A percentile compares a stretch with the other conserved stretches of the same genome.
Conservation (phyloP, 2,113 vertebrate genomes). For the Engraulis encrasicolus region DNA sequence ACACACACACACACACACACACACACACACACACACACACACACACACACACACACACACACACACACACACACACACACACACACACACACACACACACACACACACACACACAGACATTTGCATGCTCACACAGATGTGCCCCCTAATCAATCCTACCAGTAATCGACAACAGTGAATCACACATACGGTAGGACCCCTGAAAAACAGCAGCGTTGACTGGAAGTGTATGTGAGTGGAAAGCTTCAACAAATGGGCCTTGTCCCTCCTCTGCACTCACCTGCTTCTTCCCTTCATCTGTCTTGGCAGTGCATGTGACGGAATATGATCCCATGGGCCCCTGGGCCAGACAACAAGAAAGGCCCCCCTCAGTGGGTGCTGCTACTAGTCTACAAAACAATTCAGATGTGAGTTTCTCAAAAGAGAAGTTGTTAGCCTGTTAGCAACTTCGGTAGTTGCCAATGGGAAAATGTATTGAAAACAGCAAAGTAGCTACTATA, state of each 20-base stretch:
- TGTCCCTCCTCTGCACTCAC: neutral
- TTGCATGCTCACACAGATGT: conserved; percentile 20
- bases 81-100: neutral
- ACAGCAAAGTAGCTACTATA: no score
- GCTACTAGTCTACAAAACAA: no score
- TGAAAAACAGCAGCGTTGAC: conserved; percentile 32
- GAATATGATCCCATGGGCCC: no score
- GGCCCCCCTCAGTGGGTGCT: no score
- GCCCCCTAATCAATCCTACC: neutral
- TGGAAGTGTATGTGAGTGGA: conserved; percentile 48
- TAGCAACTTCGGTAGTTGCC: no score
- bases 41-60: no score
- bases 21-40: conserved; percentile 18
- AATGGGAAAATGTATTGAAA: no score
- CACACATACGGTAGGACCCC: conserved; percentile 37
- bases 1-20: neutral
- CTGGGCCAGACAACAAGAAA: no score
- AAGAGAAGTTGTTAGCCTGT: no score
- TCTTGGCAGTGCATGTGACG: neutral
- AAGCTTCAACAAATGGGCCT: neutral
- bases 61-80: neutral
- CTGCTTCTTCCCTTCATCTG: conserved; percentile 10
- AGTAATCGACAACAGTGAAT: conserved; percentile 54
- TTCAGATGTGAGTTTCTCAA: no score
- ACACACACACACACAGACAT: neutral